Conservation (phyloP, 2,888 invertebrate genomes). For the Steromphala cineraria region DNA sequence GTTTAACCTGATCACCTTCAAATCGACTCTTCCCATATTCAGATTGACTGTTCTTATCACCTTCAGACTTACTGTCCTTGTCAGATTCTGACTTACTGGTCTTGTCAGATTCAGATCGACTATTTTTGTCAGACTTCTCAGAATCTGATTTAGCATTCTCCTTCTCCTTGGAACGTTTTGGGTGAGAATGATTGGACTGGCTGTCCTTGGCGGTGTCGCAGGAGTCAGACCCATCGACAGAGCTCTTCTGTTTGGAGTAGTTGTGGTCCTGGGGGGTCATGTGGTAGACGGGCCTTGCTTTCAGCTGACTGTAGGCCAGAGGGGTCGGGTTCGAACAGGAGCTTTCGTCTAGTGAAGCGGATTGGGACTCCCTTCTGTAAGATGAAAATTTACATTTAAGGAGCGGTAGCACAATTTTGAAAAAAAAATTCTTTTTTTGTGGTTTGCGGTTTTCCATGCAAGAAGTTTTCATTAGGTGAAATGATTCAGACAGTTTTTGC, state of each 20-base stretch:
- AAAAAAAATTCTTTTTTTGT: too few relatives aligned
- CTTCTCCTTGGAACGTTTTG: not conserved
- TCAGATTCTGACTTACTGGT: too few relatives aligned
- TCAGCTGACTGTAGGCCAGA: constrained; percentile 19
- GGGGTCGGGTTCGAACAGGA: constrained; percentile 35
- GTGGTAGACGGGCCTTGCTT: constrained; percentile 35
- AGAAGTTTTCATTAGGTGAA: too few relatives aligned
- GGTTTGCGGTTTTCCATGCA: too few relatives aligned
- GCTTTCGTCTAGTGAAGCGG: constrained; percentile 45
- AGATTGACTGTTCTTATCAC: too few relatives aligned
- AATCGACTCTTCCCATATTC: too few relatives aligned
- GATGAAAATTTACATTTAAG: not conserved
- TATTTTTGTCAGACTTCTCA: too few relatives aligned
- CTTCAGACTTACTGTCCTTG: too few relatives aligned
- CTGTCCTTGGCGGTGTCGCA: not conserved
- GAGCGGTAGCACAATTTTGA: too few relatives aligned
- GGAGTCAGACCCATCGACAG: constrained; percentile 32
- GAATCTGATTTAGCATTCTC: too few relatives aligned
- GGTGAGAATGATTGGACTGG: not conserved
- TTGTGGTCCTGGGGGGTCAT: constrained; percentile 64
- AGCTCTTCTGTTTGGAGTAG: constrained; percentile 62
- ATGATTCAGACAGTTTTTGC: too few relatives aligned
- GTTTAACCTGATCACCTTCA: not conserved
- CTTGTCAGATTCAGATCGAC: too few relatives aligned
- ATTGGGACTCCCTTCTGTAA: constrained; percentile 44